Evolutionary conservation across 2,113 vertebrate genomes (phyloP), one percentile per base, ranked within the genome.

Genomic region (Clupea harengus): DNA sequence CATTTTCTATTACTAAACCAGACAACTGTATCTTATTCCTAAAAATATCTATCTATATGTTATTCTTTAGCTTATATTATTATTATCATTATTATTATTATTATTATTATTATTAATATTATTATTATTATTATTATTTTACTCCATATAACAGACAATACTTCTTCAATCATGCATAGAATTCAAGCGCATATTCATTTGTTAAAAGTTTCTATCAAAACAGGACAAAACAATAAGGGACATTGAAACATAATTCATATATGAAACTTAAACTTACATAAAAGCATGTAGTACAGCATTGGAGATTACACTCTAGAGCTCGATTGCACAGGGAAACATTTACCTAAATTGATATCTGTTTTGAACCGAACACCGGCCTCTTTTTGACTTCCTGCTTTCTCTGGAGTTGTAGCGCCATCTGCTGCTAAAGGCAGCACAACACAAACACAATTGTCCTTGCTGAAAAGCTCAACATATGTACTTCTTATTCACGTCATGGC

Each of bases 341-440:
- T 95, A 94, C 94, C 95, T 94, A 94, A 94, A 93, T 92, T 94
- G 91, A 92, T 94, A 93, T 95, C 92, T 83, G 93, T 92, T 95
- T 94, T 95, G 93, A 95, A 95, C 90, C 92, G 92, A 92, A 94
- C 94, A 83, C 94, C 93, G 93, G 93, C 90, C 92, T 95, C 92
- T 93, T 93, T 93, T 88, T 93, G 92, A 88, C 90, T 85, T 92
- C 92, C 92, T 91, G 88, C 93, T 94, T 94, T 95, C 89, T 92
- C 94, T 96, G 95, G 95, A 95, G 95, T 95, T 94, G 92, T 93
- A 95, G 93, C 95, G 92, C 95, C 95, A 95, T 95, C 95, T 96
- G 95, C 95, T 96, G 95, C 93, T 94, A 91, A 85, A 92, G 85
- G 91, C 91, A 93, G 92, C 92, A 93, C 94, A 94, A 94, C 93